These are phyloP conservation scores for Trichoplax adhaerens DNA, from an alignment of 37 sponge, comb jelly and placozoan species.

Conservation along the genomic window DNA sequence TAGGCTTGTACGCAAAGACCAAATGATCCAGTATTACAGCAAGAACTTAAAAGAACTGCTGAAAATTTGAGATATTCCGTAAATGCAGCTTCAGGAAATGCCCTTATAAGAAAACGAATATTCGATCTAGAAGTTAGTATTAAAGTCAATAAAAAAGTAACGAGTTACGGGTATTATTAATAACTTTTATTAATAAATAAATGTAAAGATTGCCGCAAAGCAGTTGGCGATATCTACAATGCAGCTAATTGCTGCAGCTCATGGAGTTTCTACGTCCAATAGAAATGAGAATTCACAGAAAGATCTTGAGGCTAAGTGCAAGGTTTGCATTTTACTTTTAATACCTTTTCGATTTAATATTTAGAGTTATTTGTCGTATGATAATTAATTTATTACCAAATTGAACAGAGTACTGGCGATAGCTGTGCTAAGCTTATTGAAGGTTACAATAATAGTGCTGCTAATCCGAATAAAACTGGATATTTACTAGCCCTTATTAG, in stretches of 20 bases:
- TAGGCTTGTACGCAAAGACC: constrained; percentile 6
- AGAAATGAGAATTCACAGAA: constrained; percentile 11
- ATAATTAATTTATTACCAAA: too few relatives aligned
- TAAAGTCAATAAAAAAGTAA: too few relatives aligned
- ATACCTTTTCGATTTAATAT: too few relatives aligned
- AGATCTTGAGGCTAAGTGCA: constrained; percentile 67
- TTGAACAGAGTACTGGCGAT: too few relatives aligned
- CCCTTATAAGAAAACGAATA: constrained; percentile 53
- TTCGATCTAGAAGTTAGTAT: too few relatives aligned
- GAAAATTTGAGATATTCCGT: constrained; percentile 37
- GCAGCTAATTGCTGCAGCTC: constrained; percentile 90
- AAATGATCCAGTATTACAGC: constrained; percentile 42
- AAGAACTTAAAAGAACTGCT: constrained; percentile 44
- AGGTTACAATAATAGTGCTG: constrained; percentile 40
- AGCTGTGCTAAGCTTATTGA: constrained; percentile 47
- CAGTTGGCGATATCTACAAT: constrained; percentile 74
- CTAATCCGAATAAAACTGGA: constrained; percentile 57
- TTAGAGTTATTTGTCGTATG: too few relatives aligned
- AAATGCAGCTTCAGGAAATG: constrained; percentile 13
- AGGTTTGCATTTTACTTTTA: constrained; percentile 10
- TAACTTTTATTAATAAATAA: neutral
- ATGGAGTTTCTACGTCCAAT: constrained; percentile 79
- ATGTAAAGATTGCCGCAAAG: constrained; percentile 80
- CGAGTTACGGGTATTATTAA: too few relatives aligned
- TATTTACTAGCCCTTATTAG: constrained; percentile 83